phyloP scores from a whole-genome alignment of 2,888 invertebrate species.

The Hybos culiciformis region DNA sequence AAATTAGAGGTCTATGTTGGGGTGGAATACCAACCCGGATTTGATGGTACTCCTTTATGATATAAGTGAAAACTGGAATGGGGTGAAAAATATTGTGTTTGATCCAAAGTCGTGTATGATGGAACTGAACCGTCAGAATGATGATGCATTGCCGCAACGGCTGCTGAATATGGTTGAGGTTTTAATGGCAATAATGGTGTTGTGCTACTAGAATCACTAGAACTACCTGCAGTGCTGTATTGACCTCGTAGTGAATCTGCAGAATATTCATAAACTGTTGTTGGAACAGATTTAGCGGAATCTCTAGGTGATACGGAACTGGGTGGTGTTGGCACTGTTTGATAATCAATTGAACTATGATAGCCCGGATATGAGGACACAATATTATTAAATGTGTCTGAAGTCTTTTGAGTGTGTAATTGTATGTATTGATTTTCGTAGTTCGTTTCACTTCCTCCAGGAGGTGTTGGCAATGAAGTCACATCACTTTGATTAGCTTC shows the following conservation, averaged over 20 bases:
- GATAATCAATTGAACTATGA: slow-evolving; percentile 58
- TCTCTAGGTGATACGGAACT: slow-evolving; percentile 93
- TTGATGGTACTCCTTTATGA: slow-evolving; percentile 55
- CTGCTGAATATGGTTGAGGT: slow-evolving; percentile 75
- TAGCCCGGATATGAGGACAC: slow-evolving; percentile 45
- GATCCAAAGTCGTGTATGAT: slow-evolving; percentile 51
- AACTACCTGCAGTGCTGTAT: slow-evolving; percentile 27
- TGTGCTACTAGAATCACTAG: slow-evolving; percentile 42
- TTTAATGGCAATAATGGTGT: slow-evolving; percentile 65
- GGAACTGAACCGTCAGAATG: slow-evolving; percentile 34
- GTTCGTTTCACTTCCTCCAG: slow-evolving; percentile 71
- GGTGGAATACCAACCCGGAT: slow-evolving; percentile 66
- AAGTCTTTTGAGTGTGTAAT: slow-evolving; percentile 40
- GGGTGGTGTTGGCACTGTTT: slow-evolving; percentile 91
- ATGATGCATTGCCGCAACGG: slow-evolving; percentile 46
- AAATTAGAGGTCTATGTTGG: slow-evolving; percentile 63
- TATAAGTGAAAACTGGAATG: slow-evolving; percentile 77
- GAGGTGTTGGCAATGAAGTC: slow-evolving; percentile 78
- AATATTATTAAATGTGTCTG: slow-evolving; percentile 45
- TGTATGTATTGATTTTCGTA: slow-evolving; percentile 49
- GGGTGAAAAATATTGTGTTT: slow-evolving; percentile 74
- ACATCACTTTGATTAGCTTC: slow-evolving; percentile 45
- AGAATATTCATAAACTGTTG: slow-evolving; percentile 47
- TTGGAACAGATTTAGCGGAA: slow-evolving; percentile 37
- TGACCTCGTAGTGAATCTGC: slow-evolving; percentile 44